phyloP scores from a whole-genome alignment of 2,113 vertebrate species.

The Calypte anna region DNA sequence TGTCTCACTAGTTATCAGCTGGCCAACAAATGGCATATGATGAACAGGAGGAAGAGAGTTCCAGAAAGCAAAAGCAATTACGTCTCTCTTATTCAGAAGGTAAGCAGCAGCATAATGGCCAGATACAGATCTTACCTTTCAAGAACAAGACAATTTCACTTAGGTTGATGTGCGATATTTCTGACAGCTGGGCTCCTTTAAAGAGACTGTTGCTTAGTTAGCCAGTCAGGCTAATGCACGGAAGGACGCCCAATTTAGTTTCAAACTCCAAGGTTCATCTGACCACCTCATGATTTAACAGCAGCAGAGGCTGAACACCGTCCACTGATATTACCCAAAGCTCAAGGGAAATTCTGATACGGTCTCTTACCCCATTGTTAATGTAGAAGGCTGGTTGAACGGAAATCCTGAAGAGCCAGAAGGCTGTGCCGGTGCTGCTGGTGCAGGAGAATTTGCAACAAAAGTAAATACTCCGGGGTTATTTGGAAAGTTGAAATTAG shows the following conservation, averaged over 20 bases:
- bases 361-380: constrained; percentile 87
- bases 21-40: constrained; percentile 9
- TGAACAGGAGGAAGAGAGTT: constrained; percentile 10
- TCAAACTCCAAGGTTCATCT: neutral
- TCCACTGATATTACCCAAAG: neutral
- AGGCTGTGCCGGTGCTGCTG: constrained; percentile 77
- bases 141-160: neutral
- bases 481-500: constrained; percentile 80
- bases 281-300: neutral
- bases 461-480: constrained; percentile 88
- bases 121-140: neutral
- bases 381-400: constrained; percentile 79
- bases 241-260: neutral
- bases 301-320: neutral
- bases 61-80: constrained; percentile 21
- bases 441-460: constrained; percentile 68
- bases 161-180: neutral
- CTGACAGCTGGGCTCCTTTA: constrained; percentile 8
- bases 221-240: neutral
- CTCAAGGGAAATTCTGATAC: neutral
- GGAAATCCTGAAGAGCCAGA: constrained; percentile 80
- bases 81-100: neutral
- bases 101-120: neutral
- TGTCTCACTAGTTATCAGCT: constrained; percentile 16
- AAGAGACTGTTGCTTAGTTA: neutral